Base-by-base conservation (phyloP, 2,797 vertebrate species). In the Enteromius thamalakanensis region DNA sequence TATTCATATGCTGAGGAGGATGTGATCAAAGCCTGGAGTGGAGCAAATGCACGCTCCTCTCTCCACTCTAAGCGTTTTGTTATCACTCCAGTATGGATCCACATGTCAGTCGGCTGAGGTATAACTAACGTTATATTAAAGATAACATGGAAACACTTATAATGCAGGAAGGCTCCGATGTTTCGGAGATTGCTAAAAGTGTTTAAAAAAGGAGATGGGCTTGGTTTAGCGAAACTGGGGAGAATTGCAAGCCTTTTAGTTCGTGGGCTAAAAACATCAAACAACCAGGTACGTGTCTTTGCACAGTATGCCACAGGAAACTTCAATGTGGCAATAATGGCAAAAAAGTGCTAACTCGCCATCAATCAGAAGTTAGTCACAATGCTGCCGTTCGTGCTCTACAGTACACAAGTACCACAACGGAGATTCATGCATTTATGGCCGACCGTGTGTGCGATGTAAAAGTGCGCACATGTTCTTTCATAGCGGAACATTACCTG, bases 11-110 rank as follows among this genome's bases (percentile, higher is more conserved):
- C 26, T 47, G 17, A 74, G 26, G 45, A 12, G 26, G 42, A 29
- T 71, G 69, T 71, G 42, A 47, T 29, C 6, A 71, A 71, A 71
- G 42, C n/a, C 42, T 74, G 45, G 71, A 75, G 71, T 53, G 71
- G 71, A 53, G 23, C 10, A 5, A 75, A 11, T 5, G 71, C 71
- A 60, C 4, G 17, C 42, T 76, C 32, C n/a, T 60, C 29, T 32
- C 29, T 32, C 29, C 29, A 29, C 29, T 2, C 29, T 29, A 29
- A 29, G 29, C 2, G 29, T 32, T 32, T 32, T 32, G 29, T 32
- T 32, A 32, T 32, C 29, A 32, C 29, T 32, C 29, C 2, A 2
- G 29, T 32, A 32, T 9, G 5, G 6, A 34, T 34, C 34, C 34
- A 4, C 40, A 42, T 42, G 40, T 42, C 40, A 42, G 40, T 1